Evolutionary conservation across 2,888 invertebrate genomes (phyloP), one percentile per base, ranked within the genome.

Genomic region (Drosophila phalerata): DNA sequence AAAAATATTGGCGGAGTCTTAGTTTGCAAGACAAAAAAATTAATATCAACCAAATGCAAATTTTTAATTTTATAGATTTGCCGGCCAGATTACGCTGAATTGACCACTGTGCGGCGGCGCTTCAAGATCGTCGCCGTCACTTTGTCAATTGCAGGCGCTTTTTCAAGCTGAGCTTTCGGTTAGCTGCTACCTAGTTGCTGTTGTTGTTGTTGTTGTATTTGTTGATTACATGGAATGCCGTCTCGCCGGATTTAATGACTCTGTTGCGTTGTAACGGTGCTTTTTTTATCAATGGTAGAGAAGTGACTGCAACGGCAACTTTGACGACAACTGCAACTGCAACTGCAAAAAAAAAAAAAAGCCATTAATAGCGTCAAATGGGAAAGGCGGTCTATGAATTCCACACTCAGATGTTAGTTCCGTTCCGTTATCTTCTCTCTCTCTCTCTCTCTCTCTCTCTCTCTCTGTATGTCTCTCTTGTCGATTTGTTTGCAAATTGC

Each of bases 221-320:
- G 60, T 30, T 80, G 81, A 84, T 78, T 79, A 77, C 77, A 76
- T 88, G 88, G 88, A 88, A 88, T 88, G 89, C 69, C 63, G 90
- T 89, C 89, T 90, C 86, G 89, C 86, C 89, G 79, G 78, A 90
- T 89, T 90, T 89, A 90, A 89, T 90, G 90, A 85, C 88, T 88
- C 67, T 85, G 80, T 76, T 75, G 81, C 76, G 79, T 62, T 82
- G 69, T 85, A 88, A 85, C 85, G 89, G 85, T 71, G 74, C 69
- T 80, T 81, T 68, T 67, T 80, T 86, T 78, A 83, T 86, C 88
- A 85, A 85, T 81, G 87, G 73, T 48, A 76, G 56, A 64, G 71
- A 48, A 60, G 47, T 15, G 45, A 62, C 43, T 61, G 57, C 30
- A 22, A n/a, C 13, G n/a, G 3, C 22, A 4, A 22, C 22, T 22